Evolutionary conservation across 2,113 vertebrate species (phyloP).

Genomic region (Mustelus asterias): DNA sequence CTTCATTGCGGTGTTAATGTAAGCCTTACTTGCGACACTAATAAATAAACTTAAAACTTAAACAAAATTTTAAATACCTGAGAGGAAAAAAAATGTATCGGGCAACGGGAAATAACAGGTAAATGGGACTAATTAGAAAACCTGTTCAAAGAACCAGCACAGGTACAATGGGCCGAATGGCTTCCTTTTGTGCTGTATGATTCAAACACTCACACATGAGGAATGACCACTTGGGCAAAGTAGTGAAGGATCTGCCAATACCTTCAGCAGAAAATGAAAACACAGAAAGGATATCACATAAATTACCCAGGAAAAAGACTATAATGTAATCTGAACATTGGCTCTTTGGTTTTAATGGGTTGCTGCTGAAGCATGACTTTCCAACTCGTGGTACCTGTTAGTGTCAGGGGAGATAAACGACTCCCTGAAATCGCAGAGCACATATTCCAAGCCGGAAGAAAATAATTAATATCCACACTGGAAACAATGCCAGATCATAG

Average conservation of each 20-base stretch:
- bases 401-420: slow-evolving; percentile 26
- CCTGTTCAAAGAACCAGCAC: background rate
- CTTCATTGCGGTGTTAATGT: too few species aligned
- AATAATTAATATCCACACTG: slow-evolving; percentile 4
- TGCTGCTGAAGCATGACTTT: background rate
- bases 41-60: too few species aligned
- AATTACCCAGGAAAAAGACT: background rate
- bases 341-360: background rate
- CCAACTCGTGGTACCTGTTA: background rate
- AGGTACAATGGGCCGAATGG: background rate
- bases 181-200: background rate
- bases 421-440: background rate
- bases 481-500: background rate
- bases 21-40: too few species aligned
- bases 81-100: too few species aligned
- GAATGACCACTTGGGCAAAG: background rate
- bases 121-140: background rate
- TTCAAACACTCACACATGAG: background rate
- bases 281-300: background rate
- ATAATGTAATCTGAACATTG: background rate
- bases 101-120: background rate
- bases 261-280: background rate
- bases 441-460: background rate
- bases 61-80: background rate
- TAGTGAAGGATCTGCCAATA: background rate